Base-by-base conservation (phyloP, 2,888 invertebrate genomes). In the Osedax fenrisi region DNA sequence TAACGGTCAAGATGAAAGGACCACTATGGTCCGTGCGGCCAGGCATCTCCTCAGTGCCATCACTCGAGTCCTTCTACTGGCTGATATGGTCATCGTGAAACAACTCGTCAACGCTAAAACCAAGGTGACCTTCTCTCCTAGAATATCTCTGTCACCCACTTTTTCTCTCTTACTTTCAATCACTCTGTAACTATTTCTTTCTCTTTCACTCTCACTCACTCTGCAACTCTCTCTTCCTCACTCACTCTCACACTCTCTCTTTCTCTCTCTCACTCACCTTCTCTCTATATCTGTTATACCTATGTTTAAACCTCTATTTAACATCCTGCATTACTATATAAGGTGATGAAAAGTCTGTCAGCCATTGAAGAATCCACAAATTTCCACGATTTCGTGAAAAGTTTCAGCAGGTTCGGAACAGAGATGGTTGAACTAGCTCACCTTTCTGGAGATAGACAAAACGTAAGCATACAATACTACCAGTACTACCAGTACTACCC, bases 381-480 rank as follows among this genome's bases (percentile, higher is more conserved):
- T 72, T 84, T 84, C 77, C 93, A 95, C 72, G 97, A 98, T 86
- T 98, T 98, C 85, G 96, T 98, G 75, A 92, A 94, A 83, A 94
- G 95, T 24, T 98, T 98, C 87, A 94, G 95, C 79, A 93, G 95
- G 85, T 97, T 98, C 85, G 98, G 97, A 61, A 91, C 91, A 24
- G 95, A 97, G 85, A 97, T 98, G 96, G 95, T 98, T 78, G 96
- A 97, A 84, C 86, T 98, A 80, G 96, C 97, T 25, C 92, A 96
- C 84, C 88, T 96, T 76, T 94, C 94, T 23, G 94, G 89, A 21
- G 89, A 89, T 81, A 85, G 90, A 80, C 89, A 89, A 83, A 93
- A 92, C 82, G 94, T 86, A 79, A 82, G 83, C 78, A n/a, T 22
- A 27, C n/a, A n/a, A n/a, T n/a, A n/a, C n/a, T n/a, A n/a, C n/a